These are phyloP conservation scores for Cyprinodon brontotheroides DNA, from an alignment of 2,113 vertebrate species.

Conservation along the genomic window DNA sequence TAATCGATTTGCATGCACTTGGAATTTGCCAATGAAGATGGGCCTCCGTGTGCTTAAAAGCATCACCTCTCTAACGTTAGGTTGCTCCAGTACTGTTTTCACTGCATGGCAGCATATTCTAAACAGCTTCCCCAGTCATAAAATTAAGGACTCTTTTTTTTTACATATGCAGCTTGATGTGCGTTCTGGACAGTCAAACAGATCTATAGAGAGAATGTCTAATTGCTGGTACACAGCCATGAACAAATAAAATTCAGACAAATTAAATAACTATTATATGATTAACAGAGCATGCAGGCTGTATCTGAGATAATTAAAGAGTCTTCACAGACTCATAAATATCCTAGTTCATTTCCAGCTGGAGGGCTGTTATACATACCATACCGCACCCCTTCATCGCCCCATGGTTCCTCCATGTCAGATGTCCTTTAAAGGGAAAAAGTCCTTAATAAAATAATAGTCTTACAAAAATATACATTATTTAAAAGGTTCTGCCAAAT, in stretches of 20 bases:
- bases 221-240: neutral
- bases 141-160: too few relatives aligned
- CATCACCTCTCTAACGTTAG: too few relatives aligned
- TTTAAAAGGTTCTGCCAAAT: slow-evolving; percentile 16
- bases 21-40: too few relatives aligned
- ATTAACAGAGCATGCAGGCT: slow-evolving; percentile 9
- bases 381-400: neutral
- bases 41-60: too few relatives aligned
- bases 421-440: slow-evolving; percentile 18
- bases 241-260: slow-evolving; percentile 7
- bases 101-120: neutral
- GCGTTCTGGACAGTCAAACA: slow-evolving; percentile 8
- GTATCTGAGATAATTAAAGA: slow-evolving; percentile 17
- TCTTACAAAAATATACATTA: slow-evolving; percentile 13
- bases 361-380: slow-evolving; percentile 10
- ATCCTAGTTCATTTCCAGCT: slow-evolving; percentile 8
- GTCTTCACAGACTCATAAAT: slow-evolving; percentile 7
- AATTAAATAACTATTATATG: slow-evolving; percentile 18
- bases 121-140: neutral
- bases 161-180: neutral
- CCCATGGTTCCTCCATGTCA: neutral
- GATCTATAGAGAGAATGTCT: neutral
- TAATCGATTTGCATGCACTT: too few relatives aligned
- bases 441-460: slow-evolving; percentile 11
- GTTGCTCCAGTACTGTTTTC: too few relatives aligned